Evolutionary conservation across 2,113 vertebrate species (phyloP).

Genomic region (Gadus chalcogrammus): DNA sequence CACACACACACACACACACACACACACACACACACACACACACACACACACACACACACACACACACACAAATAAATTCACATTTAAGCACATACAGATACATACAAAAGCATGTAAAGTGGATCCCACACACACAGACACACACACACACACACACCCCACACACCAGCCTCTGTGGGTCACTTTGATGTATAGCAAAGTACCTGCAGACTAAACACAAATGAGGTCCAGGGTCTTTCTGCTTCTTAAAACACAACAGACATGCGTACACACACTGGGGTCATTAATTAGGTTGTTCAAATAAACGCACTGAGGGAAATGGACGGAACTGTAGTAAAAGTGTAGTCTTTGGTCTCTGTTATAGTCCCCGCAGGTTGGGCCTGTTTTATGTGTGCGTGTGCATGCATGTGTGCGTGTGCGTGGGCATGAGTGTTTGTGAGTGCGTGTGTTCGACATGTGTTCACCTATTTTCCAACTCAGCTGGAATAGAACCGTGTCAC

Average conservation of each 20-base stretch:
- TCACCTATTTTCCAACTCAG: conserved; percentile 34
- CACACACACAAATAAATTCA: neutral
- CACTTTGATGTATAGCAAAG: conserved; percentile 69
- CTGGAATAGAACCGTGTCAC: conserved; percentile 27
- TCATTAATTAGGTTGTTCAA: conserved; percentile 70
- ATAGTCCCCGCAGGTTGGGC: conserved; percentile 58
- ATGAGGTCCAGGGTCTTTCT: conserved; percentile 62
- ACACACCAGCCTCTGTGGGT: conserved; percentile 57
- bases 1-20: conserved; percentile 28
- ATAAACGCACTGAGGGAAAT: conserved; percentile 67
- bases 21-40: conserved; percentile 44
- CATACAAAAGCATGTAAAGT: neutral
- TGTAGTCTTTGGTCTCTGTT: conserved; percentile 56
- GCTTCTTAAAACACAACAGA: conserved; percentile 47
- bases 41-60: conserved; percentile 9
- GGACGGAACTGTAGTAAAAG: conserved; percentile 64
- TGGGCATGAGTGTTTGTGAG: conserved; percentile 32
- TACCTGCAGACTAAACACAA: conserved; percentile 71
- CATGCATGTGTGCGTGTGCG: conserved; percentile 32
- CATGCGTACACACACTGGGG: conserved; percentile 23
- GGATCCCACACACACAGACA: conserved; percentile 16
- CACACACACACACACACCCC: conserved; percentile 10
- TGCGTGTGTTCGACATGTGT: conserved; percentile 26
- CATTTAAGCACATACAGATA: neutral
- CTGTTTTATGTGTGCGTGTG: conserved; percentile 47